These are phyloP conservation scores for Bombus terrestris DNA, from an alignment of 1,140 invertebrate species.

Conservation along the genomic window DNA sequence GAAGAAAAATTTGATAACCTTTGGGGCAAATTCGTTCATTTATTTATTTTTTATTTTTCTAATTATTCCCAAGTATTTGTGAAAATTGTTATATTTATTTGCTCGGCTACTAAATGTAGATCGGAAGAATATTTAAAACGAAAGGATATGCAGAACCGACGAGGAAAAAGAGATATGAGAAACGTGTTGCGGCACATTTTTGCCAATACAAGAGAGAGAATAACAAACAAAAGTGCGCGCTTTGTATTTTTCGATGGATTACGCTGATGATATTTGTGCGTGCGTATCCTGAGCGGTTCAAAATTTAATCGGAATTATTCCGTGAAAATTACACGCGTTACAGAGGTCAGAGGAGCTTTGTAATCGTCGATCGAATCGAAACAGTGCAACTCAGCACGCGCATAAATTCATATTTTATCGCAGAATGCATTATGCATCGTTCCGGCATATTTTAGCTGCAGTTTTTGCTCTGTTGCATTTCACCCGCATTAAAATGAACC, in stretches of 20 bases:
- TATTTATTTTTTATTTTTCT: no score
- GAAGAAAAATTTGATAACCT: no score
- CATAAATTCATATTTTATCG: constrained; percentile 69
- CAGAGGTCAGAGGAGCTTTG: constrained; percentile 43
- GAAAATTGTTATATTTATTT: background rate
- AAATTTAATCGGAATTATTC: constrained; percentile 54
- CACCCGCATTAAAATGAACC: constrained; percentile 52
- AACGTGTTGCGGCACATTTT: constrained; percentile 18
- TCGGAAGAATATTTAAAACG: background rate
- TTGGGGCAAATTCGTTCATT: no score
- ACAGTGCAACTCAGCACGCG: constrained; percentile 60
- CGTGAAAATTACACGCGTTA: constrained; percentile 54
- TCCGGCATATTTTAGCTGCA: constrained; percentile 61
- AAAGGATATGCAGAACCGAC: background rate
- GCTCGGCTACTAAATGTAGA: background rate
- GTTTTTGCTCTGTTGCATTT: constrained; percentile 63
- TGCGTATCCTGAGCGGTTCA: constrained; percentile 10
- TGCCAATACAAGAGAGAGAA: background rate
- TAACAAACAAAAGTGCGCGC: constrained; percentile 9
- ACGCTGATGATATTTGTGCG: constrained; percentile 25
- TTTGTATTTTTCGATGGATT: constrained; percentile 39
- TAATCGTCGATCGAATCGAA: constrained; percentile 56
- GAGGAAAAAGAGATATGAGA: background rate
- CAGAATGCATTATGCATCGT: constrained; percentile 66
- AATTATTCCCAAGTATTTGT: accelerated